Evolutionary conservation across 2,797 vertebrate species (phyloP).

Genomic region (Enteromius unitaeniatus): DNA sequence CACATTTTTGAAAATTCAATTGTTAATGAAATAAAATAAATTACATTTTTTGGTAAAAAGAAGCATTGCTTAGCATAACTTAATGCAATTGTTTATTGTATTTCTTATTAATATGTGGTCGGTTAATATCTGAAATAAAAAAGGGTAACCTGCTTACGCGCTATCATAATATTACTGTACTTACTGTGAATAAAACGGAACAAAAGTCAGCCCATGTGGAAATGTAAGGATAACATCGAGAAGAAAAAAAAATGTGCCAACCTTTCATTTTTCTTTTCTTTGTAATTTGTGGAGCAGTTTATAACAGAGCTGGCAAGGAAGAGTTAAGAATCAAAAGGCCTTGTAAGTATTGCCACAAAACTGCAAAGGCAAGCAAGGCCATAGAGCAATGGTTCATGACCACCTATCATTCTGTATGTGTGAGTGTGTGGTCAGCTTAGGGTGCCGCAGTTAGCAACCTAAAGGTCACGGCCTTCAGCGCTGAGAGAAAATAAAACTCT

Average conservation of each 20-base stretch:
- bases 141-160: not conserved
- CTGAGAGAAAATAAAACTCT: slow-evolving; percentile 53
- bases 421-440: slow-evolving; percentile 56
- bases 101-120: not conserved
- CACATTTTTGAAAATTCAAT: not conserved
- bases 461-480: slow-evolving; percentile 57
- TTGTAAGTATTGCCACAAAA: slow-evolving; percentile 76
- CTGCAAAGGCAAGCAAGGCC: slow-evolving; percentile 78
- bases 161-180: slow-evolving; percentile 4
- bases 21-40: too few relatives aligned
- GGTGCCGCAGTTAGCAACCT: slow-evolving; percentile 53
- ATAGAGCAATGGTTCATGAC: slow-evolving; percentile 65
- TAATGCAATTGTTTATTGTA: not conserved
- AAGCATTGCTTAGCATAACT: not conserved
- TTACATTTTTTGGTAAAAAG: not conserved
- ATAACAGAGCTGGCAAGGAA: slow-evolving; percentile 50
- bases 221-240: slow-evolving; percentile 24
- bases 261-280: slow-evolving; percentile 47
- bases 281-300: slow-evolving; percentile 50
- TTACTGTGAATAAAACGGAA: not conserved
- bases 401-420: slow-evolving; percentile 67
- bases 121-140: not conserved
- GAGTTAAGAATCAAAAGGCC: slow-evolving; percentile 73
- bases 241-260: not conserved
- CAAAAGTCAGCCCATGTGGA: slow-evolving; percentile 20